Percentiles rank a stretch among this genome's conserved stretches.
Conservation (phyloP, 35 echinoderm and acorn worm species). For the Anneissia japonica region DNA sequence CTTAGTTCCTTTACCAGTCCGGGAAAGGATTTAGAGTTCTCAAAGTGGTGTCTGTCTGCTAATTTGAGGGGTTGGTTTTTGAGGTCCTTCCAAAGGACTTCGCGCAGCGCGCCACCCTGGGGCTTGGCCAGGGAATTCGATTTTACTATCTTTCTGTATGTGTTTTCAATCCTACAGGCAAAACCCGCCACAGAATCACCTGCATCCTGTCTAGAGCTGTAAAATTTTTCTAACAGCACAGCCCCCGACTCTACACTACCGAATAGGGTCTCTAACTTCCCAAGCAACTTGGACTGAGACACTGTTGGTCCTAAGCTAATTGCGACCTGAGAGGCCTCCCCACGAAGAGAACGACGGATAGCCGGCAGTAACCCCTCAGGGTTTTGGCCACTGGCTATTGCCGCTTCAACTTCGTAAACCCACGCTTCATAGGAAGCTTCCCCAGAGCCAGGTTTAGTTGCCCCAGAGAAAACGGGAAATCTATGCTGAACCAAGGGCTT, state of each 20-base stretch:
- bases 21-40: too few relatives aligned
- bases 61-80: too few relatives aligned
- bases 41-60: too few relatives aligned
- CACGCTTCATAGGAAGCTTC: conserved; percentile 15
- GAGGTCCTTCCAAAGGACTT: too few relatives aligned
- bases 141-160: too few relatives aligned
- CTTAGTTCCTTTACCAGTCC: too few relatives aligned
- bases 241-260: conserved; percentile 33
- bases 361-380: neutral
- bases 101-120: too few relatives aligned
- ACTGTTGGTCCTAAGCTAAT: neutral
- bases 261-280: conserved; percentile 10
- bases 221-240: conserved; percentile 15
- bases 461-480: conserved; percentile 17
- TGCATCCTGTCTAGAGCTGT: neutral
- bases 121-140: too few relatives aligned
- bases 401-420: conserved; percentile 15
- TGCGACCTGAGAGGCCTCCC: conserved; percentile 1
- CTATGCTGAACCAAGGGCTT: too few relatives aligned
- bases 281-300: neutral
- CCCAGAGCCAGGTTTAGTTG: conserved; percentile 12
- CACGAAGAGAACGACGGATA: conserved; percentile 15
- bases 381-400: neutral
- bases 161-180: conserved; percentile 16
- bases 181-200: conserved; percentile 9